These are phyloP conservation scores for Chaetodon auriga DNA, from an alignment of 2,113 vertebrate species.

Conservation along the genomic window DNA sequence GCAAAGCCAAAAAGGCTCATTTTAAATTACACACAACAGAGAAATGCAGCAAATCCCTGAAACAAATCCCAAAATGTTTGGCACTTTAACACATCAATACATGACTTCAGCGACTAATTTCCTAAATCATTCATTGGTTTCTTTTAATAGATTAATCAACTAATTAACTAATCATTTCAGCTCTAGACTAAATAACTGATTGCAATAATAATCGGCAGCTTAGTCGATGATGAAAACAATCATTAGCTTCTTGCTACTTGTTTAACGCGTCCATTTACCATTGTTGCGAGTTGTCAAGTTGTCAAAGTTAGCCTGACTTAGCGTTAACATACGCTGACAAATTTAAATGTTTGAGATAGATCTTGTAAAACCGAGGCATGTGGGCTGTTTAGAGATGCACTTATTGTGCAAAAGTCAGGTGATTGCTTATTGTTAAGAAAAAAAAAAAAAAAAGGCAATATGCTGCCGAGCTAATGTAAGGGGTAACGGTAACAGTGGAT, in stretches of 20 bases:
- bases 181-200: background rate
- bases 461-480: background rate
- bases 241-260: no score
- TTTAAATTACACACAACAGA: background rate
- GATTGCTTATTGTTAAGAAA: background rate
- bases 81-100: background rate
- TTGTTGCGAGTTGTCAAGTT: slow-evolving; percentile 2
- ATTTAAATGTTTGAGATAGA: background rate
- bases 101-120: no score
- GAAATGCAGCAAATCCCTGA: background rate
- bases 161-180: background rate
- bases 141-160: background rate
- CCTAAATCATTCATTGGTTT: background rate
- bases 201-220: background rate
- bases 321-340: background rate
- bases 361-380: background rate
- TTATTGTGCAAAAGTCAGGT: no score
- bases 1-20: background rate
- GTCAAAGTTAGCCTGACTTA: background rate
- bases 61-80: background rate
- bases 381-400: background rate
- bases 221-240: background rate
- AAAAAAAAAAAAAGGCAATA: no score
- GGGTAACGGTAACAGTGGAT: background rate
- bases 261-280: background rate